Evolutionary conservation across 2,888 invertebrate species (phyloP).

Genomic region (Latrodectus hesperus): DNA sequence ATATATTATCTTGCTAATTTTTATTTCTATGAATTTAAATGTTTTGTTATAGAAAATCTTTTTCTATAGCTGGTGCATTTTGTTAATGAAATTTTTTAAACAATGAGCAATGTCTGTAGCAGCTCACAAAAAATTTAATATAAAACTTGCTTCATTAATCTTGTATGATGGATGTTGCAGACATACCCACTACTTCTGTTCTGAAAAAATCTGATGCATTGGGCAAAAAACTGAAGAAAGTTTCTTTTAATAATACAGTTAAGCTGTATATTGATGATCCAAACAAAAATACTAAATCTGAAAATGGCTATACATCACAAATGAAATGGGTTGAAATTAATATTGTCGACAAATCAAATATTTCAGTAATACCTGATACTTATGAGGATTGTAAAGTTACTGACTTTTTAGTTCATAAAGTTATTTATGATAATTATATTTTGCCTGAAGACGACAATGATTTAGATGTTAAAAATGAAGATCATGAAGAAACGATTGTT

Average conservation of each 20-base stretch:
- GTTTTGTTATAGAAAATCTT: too few species aligned
- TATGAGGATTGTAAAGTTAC: constrained; percentile 57
- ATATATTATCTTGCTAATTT: too few species aligned
- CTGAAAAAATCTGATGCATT: constrained; percentile 39
- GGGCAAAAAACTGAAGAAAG: constrained; percentile 41
- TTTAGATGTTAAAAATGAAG: constrained; percentile 28
- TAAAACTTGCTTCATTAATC: too few species aligned
- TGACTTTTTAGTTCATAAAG: constrained; percentile 67
- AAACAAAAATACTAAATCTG: not conserved
- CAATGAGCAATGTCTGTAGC: too few species aligned
- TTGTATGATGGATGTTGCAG: constrained; percentile 35
- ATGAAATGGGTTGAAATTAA: constrained; percentile 55
- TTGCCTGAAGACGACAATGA: constrained; percentile 51
- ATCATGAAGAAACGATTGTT: constrained; percentile 6
- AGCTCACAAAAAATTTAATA: too few species aligned
- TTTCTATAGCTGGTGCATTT: too few species aligned
- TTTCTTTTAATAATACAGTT: constrained; percentile 53
- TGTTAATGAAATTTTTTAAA: too few species aligned
- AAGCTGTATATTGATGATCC: constrained; percentile 50
- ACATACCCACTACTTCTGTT: constrained; percentile 40
- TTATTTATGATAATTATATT: constrained; percentile 60
- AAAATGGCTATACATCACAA: not conserved
- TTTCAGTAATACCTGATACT: not conserved
- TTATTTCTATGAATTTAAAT: too few species aligned
- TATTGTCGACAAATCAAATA: constrained; percentile 56